Evolutionary conservation across 2,888 invertebrate species (phyloP), one percentile per base, ranked within the genome.

Genomic region (Lycophotia porphyrea): DNA sequence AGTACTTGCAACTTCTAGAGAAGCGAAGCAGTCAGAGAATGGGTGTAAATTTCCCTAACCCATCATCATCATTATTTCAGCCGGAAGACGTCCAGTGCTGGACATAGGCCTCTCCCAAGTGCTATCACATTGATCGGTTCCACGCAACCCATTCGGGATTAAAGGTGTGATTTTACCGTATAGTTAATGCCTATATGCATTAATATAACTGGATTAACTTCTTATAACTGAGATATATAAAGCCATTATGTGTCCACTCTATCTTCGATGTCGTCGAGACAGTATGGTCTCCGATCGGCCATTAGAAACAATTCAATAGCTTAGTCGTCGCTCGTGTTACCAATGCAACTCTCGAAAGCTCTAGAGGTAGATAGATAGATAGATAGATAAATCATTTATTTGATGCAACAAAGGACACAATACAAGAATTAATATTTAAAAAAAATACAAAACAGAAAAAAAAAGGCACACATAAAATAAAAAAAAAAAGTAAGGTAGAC

Each of bases 281-380:
- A n/a, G 34, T 18, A 39, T 18, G 39, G 47, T 71, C 76, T 65
- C 81, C 7, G 34, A 66, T 4, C 58, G 69, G 70, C 74, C 76
- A 74, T 83, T 83, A 49, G 66, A 71, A 76, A 79, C 85, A 76
- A 83, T 78, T 77, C 68, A 55, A 63, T 52, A 67, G 67, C 68
- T 82, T 64, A 75, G 66, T 71, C 65, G 15, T 42, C 61, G 27
- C 42, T 34, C n/a, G 64, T 55, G 71, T 36, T 60, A 69, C 72
- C 44, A 74, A 79, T 85, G 66, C 77, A 69, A 63, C 36, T 61
- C 24, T 58, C 36, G 44, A 44, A 76, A 64, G 36, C 44, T 31
- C 42, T 39, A 36, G 44, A 27, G 18, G 27, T n/a, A n/a, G n/a
- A n/a, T n/a, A n/a, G n/a, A n/a, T n/a, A n/a, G n/a, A n/a, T n/a